Evolutionary conservation across 1,140 invertebrate genomes (phyloP).

Genomic region (Chironomus tepperi): DNA sequence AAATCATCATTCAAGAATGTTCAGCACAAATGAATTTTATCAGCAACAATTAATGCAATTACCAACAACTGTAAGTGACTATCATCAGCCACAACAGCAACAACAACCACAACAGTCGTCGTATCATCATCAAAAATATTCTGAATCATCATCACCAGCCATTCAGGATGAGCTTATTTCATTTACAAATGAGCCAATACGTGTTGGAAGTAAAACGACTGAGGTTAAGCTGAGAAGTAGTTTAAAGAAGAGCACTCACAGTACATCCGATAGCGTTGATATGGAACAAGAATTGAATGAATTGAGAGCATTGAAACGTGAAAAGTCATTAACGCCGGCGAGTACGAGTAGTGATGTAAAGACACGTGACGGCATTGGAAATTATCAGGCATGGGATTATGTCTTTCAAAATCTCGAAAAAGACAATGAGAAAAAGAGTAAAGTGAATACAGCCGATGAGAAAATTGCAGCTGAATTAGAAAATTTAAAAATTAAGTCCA

Average conservation of each 20-base stretch:
- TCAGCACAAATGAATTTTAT: conserved; percentile 14
- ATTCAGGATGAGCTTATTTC: background rate
- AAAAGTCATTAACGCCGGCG: conserved; percentile 41
- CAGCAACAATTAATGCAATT: conserved; percentile 31
- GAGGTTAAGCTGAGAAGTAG: conserved; percentile 11
- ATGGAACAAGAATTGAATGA: conserved; percentile 30
- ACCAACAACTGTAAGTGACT: conserved; percentile 29
- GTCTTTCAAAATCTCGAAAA: conserved; percentile 66
- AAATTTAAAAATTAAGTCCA: background rate
- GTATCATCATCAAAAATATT: background rate
- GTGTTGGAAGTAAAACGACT: background rate
- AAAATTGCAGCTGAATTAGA: conserved; percentile 1
- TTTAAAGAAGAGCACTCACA: conserved; percentile 20
- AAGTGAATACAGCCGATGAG: background rate
- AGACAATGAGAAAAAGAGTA: conserved; percentile 59
- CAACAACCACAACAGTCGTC: background rate
- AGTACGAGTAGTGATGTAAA: conserved; percentile 41
- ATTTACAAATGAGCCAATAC: background rate
- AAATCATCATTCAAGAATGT: conserved; percentile 24
- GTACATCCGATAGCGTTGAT: conserved; percentile 23
- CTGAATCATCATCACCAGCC: background rate
- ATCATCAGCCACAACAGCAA: conserved; percentile 26
- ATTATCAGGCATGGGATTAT: conserved; percentile 66
- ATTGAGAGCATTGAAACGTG: conserved; percentile 31
- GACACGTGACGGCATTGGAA: conserved; percentile 48